Evolutionary conservation across 2,888 invertebrate genomes (phyloP).

Genomic region (Cordilura impudica): DNA sequence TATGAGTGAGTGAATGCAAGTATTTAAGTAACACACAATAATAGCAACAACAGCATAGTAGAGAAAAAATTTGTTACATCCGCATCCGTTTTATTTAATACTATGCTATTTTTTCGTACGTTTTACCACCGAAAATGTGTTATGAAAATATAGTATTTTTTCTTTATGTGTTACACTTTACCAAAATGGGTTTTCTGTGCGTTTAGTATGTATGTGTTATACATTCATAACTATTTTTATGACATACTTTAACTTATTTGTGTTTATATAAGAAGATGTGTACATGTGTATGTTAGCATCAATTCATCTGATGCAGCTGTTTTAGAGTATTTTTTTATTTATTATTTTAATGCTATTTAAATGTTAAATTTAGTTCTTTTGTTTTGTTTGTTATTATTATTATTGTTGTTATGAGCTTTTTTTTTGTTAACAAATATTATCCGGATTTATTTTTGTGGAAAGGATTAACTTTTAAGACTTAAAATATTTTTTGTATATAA

Average conservation of each 20-base stretch:
- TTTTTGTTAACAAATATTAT: neutral
- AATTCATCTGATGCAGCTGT: conserved; percentile 39
- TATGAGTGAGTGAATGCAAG: neutral
- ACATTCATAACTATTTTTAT: conserved; percentile 35
- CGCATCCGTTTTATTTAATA: conserved; percentile 37
- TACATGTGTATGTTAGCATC: neutral
- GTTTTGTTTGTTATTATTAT: conserved; percentile 16
- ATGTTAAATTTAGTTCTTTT: conserved; percentile 9
- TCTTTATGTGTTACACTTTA: neutral
- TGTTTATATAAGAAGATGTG: neutral
- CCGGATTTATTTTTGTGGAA: neutral
- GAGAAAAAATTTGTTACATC: conserved; percentile 21
- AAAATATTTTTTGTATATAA: too few relatives aligned
- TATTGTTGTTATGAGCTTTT: neutral
- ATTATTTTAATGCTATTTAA: conserved; percentile 31
- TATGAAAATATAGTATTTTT: neutral
- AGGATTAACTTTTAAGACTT: conserved; percentile 3
- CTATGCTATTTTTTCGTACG: neutral
- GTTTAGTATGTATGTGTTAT: neutral
- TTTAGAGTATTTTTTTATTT: neutral
- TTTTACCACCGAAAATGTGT: neutral
- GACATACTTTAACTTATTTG: conserved; percentile 39
- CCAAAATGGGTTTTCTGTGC: neutral
- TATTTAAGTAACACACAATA: conserved; percentile 1
- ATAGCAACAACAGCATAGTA: neutral